Percentiles rank a stretch among this genome's conserved stretches.
These are phyloP conservation scores for Molossus alvarezi DNA, from an alignment of 2,797 vertebrate species.

Conservation along the genomic window DNA sequence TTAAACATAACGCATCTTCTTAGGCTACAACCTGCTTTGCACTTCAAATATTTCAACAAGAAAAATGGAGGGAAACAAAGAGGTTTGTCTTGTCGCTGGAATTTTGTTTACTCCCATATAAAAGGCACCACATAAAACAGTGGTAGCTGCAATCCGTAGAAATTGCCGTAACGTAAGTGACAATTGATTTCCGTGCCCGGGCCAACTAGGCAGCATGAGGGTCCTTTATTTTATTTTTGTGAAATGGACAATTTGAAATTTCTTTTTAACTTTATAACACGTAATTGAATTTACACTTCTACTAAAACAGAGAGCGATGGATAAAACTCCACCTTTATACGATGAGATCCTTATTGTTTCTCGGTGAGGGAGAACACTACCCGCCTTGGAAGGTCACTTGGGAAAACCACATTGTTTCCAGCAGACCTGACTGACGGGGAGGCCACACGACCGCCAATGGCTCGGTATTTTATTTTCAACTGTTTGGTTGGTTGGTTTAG, in stretches of 20 bases:
- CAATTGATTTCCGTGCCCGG: conserved; percentile 9
- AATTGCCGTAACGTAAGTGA: neutral
- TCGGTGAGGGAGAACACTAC: neutral
- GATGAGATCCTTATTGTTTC: conserved; percentile 47
- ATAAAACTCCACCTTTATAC: conserved; percentile 39
- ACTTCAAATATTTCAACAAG: conserved; percentile 9
- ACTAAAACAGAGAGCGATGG: conserved; percentile 30
- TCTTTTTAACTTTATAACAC: conserved; percentile 65
- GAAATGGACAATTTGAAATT: conserved; percentile 60
- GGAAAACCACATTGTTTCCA: neutral
- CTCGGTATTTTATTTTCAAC: conserved; percentile 1
- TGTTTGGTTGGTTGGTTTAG: neutral
- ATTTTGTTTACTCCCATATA: neutral
- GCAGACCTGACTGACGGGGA: neutral
- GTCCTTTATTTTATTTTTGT: conserved; percentile 69
- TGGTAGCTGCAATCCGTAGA: neutral
- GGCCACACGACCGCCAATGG: neutral
- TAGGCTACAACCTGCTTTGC: neutral
- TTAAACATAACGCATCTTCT: neutral
- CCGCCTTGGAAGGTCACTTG: neutral
- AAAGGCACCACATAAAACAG: conserved; percentile 26
- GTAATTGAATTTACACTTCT: conserved; percentile 58
- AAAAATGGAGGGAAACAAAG: neutral
- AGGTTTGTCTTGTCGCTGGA: neutral
- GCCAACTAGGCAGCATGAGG: neutral